Evolutionary conservation across 2,888 invertebrate genomes (phyloP), one percentile per base, ranked within the genome.

Genomic region (Drosophila basisetae): DNA sequence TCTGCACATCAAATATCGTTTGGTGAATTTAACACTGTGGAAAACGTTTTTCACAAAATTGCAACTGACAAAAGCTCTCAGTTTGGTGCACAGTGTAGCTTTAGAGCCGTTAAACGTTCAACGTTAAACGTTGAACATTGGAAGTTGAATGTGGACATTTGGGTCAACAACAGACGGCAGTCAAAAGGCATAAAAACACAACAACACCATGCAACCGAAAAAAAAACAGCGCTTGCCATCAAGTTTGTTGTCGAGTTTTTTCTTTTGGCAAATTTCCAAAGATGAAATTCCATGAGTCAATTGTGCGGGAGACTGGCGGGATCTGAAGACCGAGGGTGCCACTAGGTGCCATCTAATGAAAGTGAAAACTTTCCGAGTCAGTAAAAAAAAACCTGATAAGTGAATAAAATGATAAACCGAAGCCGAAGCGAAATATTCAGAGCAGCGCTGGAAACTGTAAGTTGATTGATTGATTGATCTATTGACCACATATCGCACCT

Each of bases 81-180:
- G 11, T 28, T 56, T 78, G 73, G 52, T 41, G 77, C 33, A 35
- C 33, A 78, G 78, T 78, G 71, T 61, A 53, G 31, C 39, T 16
- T 10, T 47, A 41, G 6, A 55, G 54, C 49, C 43, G 62, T 41
- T 68, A 43, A 66, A 72, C 58, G 62, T 41, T 68, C 39, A 66
- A 72, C 58, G 53, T 59, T 73, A 58, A 73, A 72, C 58, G 53
- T 55, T 73, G 53, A 73, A 55, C 67, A 58, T 69, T 78, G 68
- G 53, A 68, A 30, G 67, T 62, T 59, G 63, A 76, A 61, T 76
- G 79, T 79, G 68, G 65, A 65, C 83, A 83, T 83, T 78, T 83
- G 73, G 83, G 83, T 83, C 85, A 83, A 59, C 72, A 75, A 61
- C 68, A 78, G 71, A 64, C 59, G 72, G 61, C 68, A 76, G 80